These are phyloP conservation scores for Pelagia noctiluca DNA, from an alignment of 30 jellyfish, hydroid and myxozoan genomes.

Conservation along the genomic window DNA sequence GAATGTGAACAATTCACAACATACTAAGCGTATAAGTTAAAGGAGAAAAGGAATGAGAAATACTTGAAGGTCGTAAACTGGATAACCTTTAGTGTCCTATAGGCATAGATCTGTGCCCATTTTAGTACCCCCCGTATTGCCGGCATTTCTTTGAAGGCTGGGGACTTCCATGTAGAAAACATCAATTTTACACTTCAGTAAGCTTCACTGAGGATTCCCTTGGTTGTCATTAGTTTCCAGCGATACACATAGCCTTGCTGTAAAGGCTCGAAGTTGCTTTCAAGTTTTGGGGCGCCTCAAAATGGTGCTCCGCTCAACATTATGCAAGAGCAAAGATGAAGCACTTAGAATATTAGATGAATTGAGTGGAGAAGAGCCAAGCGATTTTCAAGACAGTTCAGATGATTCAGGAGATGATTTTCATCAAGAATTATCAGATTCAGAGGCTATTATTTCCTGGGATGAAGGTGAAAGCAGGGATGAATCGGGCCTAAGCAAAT, in stretches of 20 bases:
- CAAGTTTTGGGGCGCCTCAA: neutral
- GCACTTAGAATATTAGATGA: neutral
- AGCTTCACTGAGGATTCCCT: neutral
- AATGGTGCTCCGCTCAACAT: constrained; percentile 1
- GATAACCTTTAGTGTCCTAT: neutral
- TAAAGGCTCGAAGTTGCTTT: neutral
- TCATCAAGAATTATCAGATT: neutral
- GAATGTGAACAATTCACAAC: no score
- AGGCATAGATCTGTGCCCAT: constrained; percentile 1
- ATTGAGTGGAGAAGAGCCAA: neutral
- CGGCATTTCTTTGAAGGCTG: neutral
- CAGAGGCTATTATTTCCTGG: neutral
- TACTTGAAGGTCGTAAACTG: no score
- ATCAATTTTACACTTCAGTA: neutral
- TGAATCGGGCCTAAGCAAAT: neutral
- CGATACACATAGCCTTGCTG: neutral
- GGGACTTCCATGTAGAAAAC: neutral
- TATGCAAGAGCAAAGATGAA: neutral
- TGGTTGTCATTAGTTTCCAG: constrained; percentile 5
- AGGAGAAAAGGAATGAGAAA: no score
- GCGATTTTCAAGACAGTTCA: neutral
- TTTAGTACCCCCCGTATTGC: constrained; percentile 1
- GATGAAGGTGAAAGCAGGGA: neutral
- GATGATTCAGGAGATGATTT: constrained; percentile 3
- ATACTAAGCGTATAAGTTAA: no score